These are phyloP conservation scores for Oedothorax gibbosus DNA, from an alignment of 1,140 invertebrate species.

Conservation along the genomic window DNA sequence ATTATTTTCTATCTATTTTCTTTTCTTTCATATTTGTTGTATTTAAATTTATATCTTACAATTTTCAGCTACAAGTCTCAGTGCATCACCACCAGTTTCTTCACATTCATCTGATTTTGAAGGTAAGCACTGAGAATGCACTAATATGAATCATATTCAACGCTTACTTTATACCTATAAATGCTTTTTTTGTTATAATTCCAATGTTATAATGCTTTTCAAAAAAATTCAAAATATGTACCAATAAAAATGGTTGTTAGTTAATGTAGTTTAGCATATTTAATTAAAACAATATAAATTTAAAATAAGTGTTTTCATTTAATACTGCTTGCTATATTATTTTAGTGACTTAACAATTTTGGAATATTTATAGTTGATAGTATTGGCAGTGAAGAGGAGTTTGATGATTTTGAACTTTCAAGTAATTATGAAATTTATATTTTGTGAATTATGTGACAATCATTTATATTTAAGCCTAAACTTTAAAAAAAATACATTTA, in stretches of 20 bases:
- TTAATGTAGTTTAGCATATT: too few species aligned
- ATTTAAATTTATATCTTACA: neutral
- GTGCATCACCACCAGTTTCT: slow-evolving; percentile 72
- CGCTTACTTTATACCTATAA: too few species aligned
- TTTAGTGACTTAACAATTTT: neutral
- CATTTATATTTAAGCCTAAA: neutral
- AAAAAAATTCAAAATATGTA: too few species aligned
- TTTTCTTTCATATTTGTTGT: neutral
- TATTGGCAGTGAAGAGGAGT: slow-evolving; percentile 71
- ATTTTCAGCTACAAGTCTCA: slow-evolving; percentile 71
- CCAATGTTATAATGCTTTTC: too few species aligned
- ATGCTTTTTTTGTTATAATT: too few species aligned
- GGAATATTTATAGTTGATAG: slow-evolving; percentile 64
- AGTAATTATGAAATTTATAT: slow-evolving; percentile 65
- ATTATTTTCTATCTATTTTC: neutral
- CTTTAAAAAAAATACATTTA: too few species aligned
- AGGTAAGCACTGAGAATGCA: neutral
- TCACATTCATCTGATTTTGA: slow-evolving; percentile 66
- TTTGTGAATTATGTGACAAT: neutral
- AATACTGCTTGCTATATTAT: too few species aligned
- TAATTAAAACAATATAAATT: too few species aligned
- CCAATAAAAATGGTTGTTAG: too few species aligned
- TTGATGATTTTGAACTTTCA: slow-evolving; percentile 71
- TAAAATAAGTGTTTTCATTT: too few species aligned
- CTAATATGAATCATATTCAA: too few species aligned